Evolutionary conservation across 2,888 invertebrate species (phyloP).

Genomic region (Galerucella nymphaeae): DNA sequence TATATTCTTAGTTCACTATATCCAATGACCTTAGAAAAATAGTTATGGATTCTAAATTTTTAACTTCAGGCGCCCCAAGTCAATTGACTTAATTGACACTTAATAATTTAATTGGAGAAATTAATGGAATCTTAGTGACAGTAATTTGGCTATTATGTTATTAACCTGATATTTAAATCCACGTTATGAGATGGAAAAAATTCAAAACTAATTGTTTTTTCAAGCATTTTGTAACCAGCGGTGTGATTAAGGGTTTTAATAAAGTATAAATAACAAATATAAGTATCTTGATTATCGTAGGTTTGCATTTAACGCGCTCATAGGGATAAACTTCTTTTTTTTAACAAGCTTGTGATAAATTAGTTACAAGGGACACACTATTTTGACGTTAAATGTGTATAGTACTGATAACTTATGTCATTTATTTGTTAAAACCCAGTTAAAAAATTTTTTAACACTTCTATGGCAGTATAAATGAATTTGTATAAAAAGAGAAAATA

Average conservation of each 20-base stretch:
- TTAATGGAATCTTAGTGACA: not conserved
- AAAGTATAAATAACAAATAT: not conserved
- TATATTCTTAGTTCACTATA: no score
- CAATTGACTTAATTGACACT: not conserved
- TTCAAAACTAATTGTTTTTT: not conserved
- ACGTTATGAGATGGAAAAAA: not conserved
- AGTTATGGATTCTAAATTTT: no score
- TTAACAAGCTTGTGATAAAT: no score
- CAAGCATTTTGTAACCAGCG: not conserved
- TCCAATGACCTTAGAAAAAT: no score
- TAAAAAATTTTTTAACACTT: not conserved
- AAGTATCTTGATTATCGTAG: no score
- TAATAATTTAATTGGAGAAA: not conserved
- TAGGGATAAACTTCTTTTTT: no score
- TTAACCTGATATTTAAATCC: not conserved
- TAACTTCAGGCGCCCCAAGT: not conserved
- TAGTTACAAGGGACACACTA: no score
- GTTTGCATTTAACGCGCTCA: no score
- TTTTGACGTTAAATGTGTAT: no score
- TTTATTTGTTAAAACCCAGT: not conserved
- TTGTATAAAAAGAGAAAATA: not conserved
- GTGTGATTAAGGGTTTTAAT: not conserved
- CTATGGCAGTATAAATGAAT: not conserved
- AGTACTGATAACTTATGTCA: not conserved
- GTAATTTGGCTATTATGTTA: not conserved